Evolutionary conservation across 2,797 vertebrate species (phyloP).

Genomic region (Geotria australis): DNA sequence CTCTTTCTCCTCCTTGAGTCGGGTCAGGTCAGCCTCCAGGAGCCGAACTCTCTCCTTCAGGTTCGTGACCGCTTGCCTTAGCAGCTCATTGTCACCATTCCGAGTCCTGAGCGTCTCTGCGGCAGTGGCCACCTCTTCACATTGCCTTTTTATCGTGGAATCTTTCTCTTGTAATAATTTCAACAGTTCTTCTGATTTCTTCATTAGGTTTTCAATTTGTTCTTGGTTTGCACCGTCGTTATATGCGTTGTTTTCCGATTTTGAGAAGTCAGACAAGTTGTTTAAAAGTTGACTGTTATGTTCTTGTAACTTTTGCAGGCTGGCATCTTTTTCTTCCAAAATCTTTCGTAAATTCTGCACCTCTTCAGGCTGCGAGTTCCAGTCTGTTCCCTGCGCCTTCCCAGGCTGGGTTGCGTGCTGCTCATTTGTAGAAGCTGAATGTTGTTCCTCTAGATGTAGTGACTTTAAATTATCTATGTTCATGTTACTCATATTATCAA

Average conservation of each 20-base stretch:
- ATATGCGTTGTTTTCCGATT: conserved; percentile 27
- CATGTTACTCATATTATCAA: too few relatives aligned
- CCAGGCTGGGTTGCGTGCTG: too few relatives aligned
- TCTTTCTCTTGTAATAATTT: conserved; percentile 66
- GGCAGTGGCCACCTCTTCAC: conserved; percentile 48
- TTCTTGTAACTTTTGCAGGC: conserved; percentile 55
- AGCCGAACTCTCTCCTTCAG: conserved; percentile 63
- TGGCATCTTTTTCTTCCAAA: conserved; percentile 32
- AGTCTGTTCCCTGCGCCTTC: too few relatives aligned
- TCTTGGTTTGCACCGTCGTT: conserved; percentile 14
- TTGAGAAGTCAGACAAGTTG: conserved; percentile 25
- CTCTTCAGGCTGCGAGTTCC: conserved; percentile 10
- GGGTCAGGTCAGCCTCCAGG: conserved; percentile 47
- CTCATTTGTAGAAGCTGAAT: too few relatives aligned
- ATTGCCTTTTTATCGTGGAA: conserved; percentile 70
- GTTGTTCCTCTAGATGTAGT: too few relatives aligned
- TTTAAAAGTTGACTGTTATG: conserved; percentile 54
- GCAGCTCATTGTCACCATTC: conserved; percentile 64
- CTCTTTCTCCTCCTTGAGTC: conserved; percentile 78
- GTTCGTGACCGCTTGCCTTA: conserved; percentile 89
- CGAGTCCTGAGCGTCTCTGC: conserved; percentile 50
- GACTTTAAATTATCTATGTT: too few relatives aligned
- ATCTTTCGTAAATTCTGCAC: conserved; percentile 18
- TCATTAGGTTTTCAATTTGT: conserved; percentile 21
- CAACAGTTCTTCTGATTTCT: conserved; percentile 36